Conservation (phyloP, 2,797 vertebrate species). For the Scyliorhinus canicula region DNA sequence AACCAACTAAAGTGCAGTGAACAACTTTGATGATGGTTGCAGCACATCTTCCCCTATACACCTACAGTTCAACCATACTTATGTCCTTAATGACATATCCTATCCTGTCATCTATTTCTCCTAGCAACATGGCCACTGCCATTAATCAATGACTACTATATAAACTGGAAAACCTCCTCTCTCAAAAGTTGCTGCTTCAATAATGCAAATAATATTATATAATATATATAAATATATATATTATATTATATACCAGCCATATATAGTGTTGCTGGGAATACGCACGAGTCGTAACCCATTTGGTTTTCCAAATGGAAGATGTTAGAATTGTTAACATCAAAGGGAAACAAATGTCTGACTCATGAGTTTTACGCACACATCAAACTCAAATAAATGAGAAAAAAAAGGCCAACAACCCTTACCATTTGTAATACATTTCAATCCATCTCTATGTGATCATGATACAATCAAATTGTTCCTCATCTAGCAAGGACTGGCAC, state of each 20-base stretch:
- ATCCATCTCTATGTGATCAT: background rate
- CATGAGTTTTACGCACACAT: background rate
- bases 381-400: background rate
- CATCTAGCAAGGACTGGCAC: background rate
- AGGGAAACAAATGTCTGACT: background rate
- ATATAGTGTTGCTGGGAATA: background rate
- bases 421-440: background rate
- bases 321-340: background rate
- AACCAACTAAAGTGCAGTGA: slow-evolving; percentile 40
- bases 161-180: background rate
- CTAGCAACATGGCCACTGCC: background rate
- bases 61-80: slow-evolving; percentile 11
- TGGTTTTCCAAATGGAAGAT: slow-evolving; percentile 8
- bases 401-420: background rate
- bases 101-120: background rate
- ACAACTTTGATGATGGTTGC: slow-evolving; percentile 88
- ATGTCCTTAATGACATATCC: background rate
- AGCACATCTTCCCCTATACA: slow-evolving; percentile 58
- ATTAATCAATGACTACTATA: background rate
- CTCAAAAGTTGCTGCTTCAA: background rate
- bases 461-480: slow-evolving; percentile 11
- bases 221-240: background rate
- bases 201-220: background rate
- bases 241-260: background rate
- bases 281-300: background rate